Evolutionary conservation across 2,797 vertebrate genomes (phyloP).

Genomic region (Gymnoscopelus microlampas): DNA sequence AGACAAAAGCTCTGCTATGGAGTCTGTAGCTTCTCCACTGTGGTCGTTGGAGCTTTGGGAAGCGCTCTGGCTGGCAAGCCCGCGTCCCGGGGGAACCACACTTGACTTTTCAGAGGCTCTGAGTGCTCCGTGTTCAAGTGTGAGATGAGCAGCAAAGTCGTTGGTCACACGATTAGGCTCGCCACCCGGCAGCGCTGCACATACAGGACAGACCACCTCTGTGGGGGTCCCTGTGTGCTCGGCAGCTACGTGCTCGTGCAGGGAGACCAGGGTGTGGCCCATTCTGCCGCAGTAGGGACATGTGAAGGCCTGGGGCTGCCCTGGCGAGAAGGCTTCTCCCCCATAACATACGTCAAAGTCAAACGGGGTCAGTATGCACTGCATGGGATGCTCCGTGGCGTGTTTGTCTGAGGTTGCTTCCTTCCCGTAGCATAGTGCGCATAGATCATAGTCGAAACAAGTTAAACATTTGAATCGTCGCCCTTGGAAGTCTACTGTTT

Average conservation of each 20-base stretch:
- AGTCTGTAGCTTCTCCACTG: conserved; percentile 99
- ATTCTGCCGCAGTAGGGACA: conserved; percentile 99
- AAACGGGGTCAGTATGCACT: conserved; percentile 99
- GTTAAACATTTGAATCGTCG: conserved; percentile 99
- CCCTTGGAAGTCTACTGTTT: conserved; percentile 99
- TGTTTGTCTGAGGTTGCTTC: conserved; percentile 98
- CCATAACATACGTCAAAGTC: conserved; percentile 99
- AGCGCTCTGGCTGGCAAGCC: conserved; percentile 96
- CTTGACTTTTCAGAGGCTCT: conserved; percentile 99
- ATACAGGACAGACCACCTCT: conserved; percentile 99
- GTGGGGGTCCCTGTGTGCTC: conserved; percentile 98
- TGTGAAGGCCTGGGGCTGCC: conserved; percentile 98
- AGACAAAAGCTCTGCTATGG: conserved; percentile 98
- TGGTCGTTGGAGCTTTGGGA: conserved; percentile 93
- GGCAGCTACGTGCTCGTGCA: conserved; percentile 98
- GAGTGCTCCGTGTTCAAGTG: conserved; percentile 99
- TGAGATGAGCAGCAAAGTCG: conserved; percentile 99
- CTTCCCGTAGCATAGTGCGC: conserved; percentile 98
- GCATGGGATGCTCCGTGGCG: conserved; percentile 99
- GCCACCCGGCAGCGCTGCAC: conserved; percentile 96
- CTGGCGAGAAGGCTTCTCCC: conserved; percentile 97
- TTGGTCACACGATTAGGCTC: conserved; percentile 99
- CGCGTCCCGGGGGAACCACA: conserved; percentile 96
- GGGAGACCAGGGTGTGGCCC: conserved; percentile 98
- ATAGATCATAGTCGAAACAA: conserved; percentile 99